Percentiles rank a stretch among this genome's conserved stretches.
phyloP scores from a whole-genome alignment of 2,797 vertebrate genomes.

The Lacerta viridis region DNA sequence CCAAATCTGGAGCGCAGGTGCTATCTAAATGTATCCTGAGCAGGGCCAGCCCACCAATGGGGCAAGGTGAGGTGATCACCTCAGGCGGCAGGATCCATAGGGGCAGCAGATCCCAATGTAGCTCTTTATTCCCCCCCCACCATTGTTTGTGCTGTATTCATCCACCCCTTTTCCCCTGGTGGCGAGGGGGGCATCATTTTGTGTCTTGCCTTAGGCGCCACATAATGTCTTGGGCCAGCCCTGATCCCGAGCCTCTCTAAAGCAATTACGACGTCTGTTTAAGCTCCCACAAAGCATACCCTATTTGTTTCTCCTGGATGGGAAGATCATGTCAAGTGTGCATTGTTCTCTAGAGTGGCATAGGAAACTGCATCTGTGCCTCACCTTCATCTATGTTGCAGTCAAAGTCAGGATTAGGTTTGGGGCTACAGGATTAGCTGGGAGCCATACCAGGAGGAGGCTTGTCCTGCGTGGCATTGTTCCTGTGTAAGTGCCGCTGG shows the following conservation, averaged over 20 bases:
- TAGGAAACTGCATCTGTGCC: not conserved
- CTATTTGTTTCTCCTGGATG: not conserved
- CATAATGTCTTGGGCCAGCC: no score
- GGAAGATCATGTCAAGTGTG: not conserved
- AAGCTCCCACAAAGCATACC: not conserved
- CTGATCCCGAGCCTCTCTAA: not conserved
- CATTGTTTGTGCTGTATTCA: no score
- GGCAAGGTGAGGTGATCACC: no score
- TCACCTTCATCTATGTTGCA: not conserved
- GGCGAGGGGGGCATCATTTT: no score
- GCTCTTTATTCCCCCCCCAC: no score
- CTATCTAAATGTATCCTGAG: not conserved
- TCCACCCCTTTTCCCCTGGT: no score
- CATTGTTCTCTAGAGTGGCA: not conserved
- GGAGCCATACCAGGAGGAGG: not conserved
- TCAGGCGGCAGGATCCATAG: no score
- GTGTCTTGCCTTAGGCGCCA: no score
- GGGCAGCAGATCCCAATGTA: no score
- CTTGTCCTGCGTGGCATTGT: not conserved
- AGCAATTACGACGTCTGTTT: not conserved
- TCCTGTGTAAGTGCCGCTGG: not conserved
- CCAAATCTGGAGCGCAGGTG: not conserved
- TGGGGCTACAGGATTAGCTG: not conserved
- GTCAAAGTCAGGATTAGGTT: not conserved
- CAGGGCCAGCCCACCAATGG: no score